Conservation (phyloP, 2,113 vertebrate species). For the Gasterosteus nipponicus region DNA sequence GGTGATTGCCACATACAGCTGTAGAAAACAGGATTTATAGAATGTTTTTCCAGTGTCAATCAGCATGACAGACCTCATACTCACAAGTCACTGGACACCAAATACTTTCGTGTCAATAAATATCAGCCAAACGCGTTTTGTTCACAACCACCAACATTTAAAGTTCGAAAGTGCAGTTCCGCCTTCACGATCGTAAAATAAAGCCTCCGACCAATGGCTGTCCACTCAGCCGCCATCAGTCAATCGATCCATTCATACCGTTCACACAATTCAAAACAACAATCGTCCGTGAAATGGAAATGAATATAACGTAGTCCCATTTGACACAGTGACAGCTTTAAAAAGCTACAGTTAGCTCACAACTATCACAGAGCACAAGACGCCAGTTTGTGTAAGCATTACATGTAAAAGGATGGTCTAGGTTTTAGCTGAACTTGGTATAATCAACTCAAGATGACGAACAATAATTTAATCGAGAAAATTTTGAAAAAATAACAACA, state of each 20-base stretch:
- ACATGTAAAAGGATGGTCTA: background rate
- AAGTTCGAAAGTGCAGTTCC: background rate
- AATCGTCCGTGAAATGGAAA: background rate
- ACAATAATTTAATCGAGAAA: background rate
- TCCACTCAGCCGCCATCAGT: slow-evolving; percentile 30
- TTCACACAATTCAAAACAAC: background rate
- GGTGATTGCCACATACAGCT: background rate
- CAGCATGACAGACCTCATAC: background rate
- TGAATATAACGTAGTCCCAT: background rate
- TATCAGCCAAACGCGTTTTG: background rate
- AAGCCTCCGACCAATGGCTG: slow-evolving; percentile 45
- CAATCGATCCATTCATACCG: slow-evolving; percentile 40
- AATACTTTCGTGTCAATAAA: background rate
- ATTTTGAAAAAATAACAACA: background rate
- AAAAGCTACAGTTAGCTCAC: no score
- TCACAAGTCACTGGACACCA: background rate
- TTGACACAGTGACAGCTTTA: background rate
- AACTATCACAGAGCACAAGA: background rate
- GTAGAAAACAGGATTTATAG: background rate
- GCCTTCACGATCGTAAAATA: slow-evolving; percentile 15
- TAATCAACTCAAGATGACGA: background rate
- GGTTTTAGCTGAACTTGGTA: accelerated
- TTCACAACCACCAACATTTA: background rate
- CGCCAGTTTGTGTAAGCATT: background rate
- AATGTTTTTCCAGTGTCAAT: background rate